These are phyloP conservation scores for Drosophila sechellia DNA, from an alignment of 1,140 invertebrate species.

Conservation along the genomic window DNA sequence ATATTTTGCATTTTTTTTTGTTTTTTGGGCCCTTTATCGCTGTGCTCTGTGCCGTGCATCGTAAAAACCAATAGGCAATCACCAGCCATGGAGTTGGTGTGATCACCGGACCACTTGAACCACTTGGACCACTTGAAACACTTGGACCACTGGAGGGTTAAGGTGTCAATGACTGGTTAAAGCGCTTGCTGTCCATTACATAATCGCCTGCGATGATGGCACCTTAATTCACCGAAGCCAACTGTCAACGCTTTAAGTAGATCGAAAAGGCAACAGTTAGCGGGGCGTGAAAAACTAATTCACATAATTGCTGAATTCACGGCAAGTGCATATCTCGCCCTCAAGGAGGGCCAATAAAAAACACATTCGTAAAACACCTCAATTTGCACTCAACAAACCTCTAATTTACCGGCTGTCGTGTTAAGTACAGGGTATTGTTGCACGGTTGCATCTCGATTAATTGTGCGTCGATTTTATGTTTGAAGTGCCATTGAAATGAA, in stretches of 20 bases:
- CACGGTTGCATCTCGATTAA: constrained; percentile 4
- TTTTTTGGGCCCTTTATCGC: constrained; percentile 1
- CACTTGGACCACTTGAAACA: neutral
- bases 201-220: constrained; percentile 40
- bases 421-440: neutral
- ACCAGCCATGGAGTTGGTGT: constrained; percentile 24
- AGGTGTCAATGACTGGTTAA: constrained; percentile 65
- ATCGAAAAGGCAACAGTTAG: constrained; percentile 5
- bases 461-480: neutral
- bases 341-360: constrained; percentile 17
- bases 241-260: constrained; percentile 41
- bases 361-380: constrained; percentile 21
- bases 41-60: constrained; percentile 13
- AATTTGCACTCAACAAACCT: constrained; percentile 14
- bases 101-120: constrained; percentile 20
- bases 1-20: constrained; percentile 1
- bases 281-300: constrained; percentile 41
- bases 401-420: neutral
- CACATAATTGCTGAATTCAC: constrained; percentile 45
- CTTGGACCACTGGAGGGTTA: constrained; percentile 12
- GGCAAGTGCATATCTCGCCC: constrained; percentile 27
- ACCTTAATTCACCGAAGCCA: constrained; percentile 32
- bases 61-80: constrained; percentile 46
- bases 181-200: constrained; percentile 38
- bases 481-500: neutral